These are phyloP conservation scores for Lutjanus erythropterus DNA, from an alignment of 2,113 vertebrate genomes.

Conservation along the genomic window DNA sequence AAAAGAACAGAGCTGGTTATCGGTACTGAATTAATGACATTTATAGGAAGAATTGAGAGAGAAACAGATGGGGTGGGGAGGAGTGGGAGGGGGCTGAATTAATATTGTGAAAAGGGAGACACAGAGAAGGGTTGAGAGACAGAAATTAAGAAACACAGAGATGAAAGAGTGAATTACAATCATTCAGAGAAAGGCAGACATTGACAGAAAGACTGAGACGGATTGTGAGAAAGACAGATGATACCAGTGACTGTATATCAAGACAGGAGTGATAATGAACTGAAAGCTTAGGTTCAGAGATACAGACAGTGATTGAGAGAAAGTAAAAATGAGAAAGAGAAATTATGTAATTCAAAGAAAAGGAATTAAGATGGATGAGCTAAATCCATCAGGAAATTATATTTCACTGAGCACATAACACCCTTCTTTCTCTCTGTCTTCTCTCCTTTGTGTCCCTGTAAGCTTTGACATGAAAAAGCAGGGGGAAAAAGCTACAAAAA, in stretches of 20 bases:
- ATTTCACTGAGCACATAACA: not conserved
- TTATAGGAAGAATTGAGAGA: constrained; percentile 66
- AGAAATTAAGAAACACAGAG: constrained; percentile 47
- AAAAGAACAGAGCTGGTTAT: constrained; percentile 76
- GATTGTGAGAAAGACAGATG: constrained; percentile 37
- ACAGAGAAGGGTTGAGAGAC: constrained; percentile 48
- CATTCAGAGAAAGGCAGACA: constrained; percentile 30
- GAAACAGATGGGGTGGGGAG: constrained; percentile 65
- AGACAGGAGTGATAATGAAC: constrained; percentile 30
- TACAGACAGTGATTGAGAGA: constrained; percentile 10
- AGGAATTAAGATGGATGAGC: constrained; percentile 18
- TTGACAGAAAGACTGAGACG: constrained; percentile 29
- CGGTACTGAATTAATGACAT: constrained; percentile 77
- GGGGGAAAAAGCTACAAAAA: not conserved
- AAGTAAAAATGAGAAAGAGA: constrained; percentile 20
- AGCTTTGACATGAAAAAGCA: not conserved
- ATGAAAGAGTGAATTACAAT: constrained; percentile 59
- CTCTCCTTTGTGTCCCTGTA: not conserved
- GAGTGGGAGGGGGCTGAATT: constrained; percentile 53
- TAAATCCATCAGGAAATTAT: constrained; percentile 37
- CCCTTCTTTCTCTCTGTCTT: not conserved
- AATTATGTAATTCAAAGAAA: constrained; percentile 19
- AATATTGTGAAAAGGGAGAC: constrained; percentile 63
- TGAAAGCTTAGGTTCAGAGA: constrained; percentile 15
- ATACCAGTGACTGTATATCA: constrained; percentile 25